Conservation (phyloP, 2,888 invertebrate genomes). For the Orchesella flavescens region DNA sequence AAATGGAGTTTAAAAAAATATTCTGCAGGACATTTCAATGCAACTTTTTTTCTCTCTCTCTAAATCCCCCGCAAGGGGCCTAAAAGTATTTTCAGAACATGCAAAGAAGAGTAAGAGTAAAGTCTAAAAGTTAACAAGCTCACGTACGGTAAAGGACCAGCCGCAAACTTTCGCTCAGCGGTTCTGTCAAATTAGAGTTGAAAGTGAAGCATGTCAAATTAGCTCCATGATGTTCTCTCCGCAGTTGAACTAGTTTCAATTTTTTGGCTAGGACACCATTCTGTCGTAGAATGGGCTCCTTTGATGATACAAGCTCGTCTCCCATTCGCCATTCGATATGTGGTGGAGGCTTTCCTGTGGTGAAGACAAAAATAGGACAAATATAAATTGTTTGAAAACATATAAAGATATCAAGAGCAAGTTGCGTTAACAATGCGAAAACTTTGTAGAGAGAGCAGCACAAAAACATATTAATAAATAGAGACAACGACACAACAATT, state of each 20-base stretch:
- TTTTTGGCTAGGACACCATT: constrained; percentile 68
- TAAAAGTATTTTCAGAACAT: too few species aligned
- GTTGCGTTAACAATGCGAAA: too few species aligned
- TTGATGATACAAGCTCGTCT: constrained; percentile 65
- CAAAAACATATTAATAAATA: too few species aligned
- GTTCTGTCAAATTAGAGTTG: constrained; percentile 72
- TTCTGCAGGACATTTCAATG: too few species aligned
- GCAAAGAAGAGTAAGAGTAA: too few species aligned
- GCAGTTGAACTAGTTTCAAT: constrained; percentile 67
- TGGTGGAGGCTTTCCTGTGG: constrained; percentile 70
- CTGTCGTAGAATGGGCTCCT: constrained; percentile 68
- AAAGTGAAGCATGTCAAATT: constrained; percentile 72
- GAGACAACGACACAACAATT: too few species aligned
- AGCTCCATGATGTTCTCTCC: constrained; percentile 72
- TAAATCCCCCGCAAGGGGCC: too few species aligned
- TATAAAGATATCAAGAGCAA: too few species aligned
- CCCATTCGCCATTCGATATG: constrained; percentile 71
- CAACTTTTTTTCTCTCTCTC: too few species aligned
- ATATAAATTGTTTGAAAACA: too few species aligned
- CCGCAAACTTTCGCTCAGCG: constrained; percentile 70
- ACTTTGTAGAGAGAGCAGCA: too few species aligned
- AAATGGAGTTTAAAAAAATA: background rate
- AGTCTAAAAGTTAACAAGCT: constrained; percentile 28
- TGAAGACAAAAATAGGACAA: background rate
- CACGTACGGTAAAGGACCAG: constrained; percentile 69